Base-by-base conservation (phyloP, 2,888 invertebrate genomes). In the Acanthosepion lycidas region DNA sequence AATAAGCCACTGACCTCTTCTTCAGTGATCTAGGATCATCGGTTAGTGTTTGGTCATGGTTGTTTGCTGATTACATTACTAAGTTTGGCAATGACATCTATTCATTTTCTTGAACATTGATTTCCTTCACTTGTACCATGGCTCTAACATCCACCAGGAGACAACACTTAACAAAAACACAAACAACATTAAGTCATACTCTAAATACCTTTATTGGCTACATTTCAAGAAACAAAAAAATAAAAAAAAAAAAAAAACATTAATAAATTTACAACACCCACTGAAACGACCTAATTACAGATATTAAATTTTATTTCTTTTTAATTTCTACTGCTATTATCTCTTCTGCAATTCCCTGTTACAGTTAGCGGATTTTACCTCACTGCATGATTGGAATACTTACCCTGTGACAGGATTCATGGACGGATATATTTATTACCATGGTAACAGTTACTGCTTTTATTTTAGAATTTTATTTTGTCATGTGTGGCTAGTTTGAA, bases 321-420 rank as follows among this genome's bases (percentile, higher is more conserved):
- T 59, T 59, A 59, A 59, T 23, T 59, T 23, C 20, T 23, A 23
- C 59, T 59, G 59, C 59, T 59, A 59, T 59, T 59, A 59, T 59
- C 59, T 59, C 59, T 59, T 59, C 59, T 59, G 33, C 33, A 78
- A 78, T 78, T 78, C 2, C n/a, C n/a, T 78, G 9, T 78, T n/a
- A n/a, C 78, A 78, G 33, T 33, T 78, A 4, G 64, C 26, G 78
- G 78, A 78, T 78, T 78, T 78, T 78, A 78, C 78, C 78, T 78
- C 78, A 78, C 33, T 78, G n/a, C 78, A 78, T 33, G 33, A 78
- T 78, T 78, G 78, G 78, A 78, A 78, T 78, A 78, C 78, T n/a
- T 78, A n/a, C 78, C 78, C n/a, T n/a, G 78, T n/a, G n/a, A n/a
- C n/a, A 78, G 78, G 78, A 78, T 78, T 78, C n/a, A 33, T 78